A percentile compares a stretch with the other conserved stretches of the same genome.
phyloP scores from a whole-genome alignment of 2,113 vertebrate genomes.

The Hymenochirus boettgeri region DNA sequence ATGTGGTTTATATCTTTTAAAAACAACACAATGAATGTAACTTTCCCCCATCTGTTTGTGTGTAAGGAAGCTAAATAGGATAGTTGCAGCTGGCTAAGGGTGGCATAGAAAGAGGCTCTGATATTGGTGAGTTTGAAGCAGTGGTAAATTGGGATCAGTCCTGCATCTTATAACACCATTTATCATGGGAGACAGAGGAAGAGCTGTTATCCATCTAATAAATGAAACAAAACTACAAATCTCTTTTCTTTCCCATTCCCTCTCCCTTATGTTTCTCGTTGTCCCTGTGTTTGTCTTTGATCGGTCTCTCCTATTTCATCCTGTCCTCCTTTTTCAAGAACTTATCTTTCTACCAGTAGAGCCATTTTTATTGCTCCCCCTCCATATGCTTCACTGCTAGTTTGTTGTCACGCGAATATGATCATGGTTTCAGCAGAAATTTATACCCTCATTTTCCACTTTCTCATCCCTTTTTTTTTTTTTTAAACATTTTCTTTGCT shows the following conservation, averaged over 20 bases:
- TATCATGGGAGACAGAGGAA: slow-evolving; percentile 21
- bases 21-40: too few species aligned
- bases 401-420: not conserved
- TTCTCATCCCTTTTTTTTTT: not conserved
- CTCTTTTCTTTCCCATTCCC: too few species aligned
- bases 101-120: not conserved
- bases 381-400: not conserved
- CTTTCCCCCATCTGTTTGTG: too few species aligned
- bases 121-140: slow-evolving; percentile 1
- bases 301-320: not conserved
- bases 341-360: not conserved
- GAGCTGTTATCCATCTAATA: slow-evolving; percentile 34
- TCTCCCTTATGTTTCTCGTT: slow-evolving; percentile 1
- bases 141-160: slow-evolving; percentile 22
- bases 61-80: too few species aligned
- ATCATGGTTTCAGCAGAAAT: not conserved
- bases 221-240: slow-evolving; percentile 29
- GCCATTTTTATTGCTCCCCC: not conserved
- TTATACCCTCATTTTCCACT: not conserved
- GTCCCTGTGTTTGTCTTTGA: not conserved
- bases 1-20: too few species aligned
- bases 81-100: too few species aligned
- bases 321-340: not conserved
- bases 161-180: slow-evolving; percentile 16
- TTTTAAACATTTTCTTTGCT: too few species aligned